Base-by-base conservation (phyloP, 2,888 invertebrate species). In the Vannuccia rotundouncinata region DNA sequence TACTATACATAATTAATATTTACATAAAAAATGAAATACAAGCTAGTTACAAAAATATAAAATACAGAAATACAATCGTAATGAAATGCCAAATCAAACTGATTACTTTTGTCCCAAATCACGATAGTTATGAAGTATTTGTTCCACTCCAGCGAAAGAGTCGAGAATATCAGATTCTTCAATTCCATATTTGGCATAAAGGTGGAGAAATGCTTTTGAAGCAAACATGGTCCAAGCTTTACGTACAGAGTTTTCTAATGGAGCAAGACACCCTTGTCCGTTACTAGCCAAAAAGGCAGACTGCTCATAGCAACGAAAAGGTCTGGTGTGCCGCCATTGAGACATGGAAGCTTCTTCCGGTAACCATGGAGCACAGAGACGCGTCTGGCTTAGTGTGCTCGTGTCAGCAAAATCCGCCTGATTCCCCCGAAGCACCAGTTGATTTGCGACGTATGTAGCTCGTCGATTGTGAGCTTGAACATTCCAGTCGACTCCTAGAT, bases 151-250 rank as follows among this genome's bases (percentile, higher is more conserved):
- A 22, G 86, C 86, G 84, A 88, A 88, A 81, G 85, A 84, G 78
- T 87, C 86, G 5, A 88, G 82, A 83, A 89, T 88, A 81, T 87
- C 86, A 74, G 87, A 87, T 74, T 87, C 86, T 0, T 82, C 82
- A 28, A 89, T 81, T 5, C 88, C 88, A 83, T 86, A 86, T 80
- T 84, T 84, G 2, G 83, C 81, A 83, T 89, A 89, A 83, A 88
- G 88, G 83, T 89, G 88, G n/a, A 88, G 84, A 81, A 87, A 89
- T 0, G 88, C 89, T 66, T 86, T 83, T 0, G 86, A 84, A 0
- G 85, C 84, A 81, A 88, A 89, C 88, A 89, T 87, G 27, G 84
- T 84, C 88, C 89, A 89, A 0, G 88, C 88, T 81, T 86, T 87
- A 1, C 83, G 84, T 27, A 88, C 83, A 74, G 86, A 84, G 10